phyloP scores from a whole-genome alignment of 2,113 vertebrate species.

The Rhabdornis inornatus region DNA sequence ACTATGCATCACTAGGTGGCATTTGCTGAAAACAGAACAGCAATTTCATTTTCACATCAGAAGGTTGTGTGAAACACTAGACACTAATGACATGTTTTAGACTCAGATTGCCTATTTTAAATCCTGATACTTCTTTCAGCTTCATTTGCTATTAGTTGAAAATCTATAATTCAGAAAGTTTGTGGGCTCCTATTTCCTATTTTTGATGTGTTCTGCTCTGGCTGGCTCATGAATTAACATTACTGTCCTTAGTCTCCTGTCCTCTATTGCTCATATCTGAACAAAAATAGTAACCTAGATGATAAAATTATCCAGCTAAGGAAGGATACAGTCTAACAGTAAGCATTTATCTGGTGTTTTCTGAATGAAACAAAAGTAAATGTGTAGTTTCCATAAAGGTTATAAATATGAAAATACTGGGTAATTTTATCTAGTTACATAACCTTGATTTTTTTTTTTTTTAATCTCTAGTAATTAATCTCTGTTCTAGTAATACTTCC shows the following conservation, averaged over 20 bases:
- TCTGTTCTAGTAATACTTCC: not conserved
- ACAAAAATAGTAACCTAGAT: not conserved
- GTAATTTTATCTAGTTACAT: not conserved
- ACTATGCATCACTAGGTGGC: constrained; percentile 31
- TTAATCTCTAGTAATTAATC: not conserved
- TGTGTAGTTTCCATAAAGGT: not conserved
- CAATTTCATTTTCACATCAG: not conserved
- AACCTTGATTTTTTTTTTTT: not conserved
- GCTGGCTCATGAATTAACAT: not conserved
- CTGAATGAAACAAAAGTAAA: not conserved
- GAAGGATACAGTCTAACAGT: not conserved
- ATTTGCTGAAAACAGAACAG: constrained; percentile 38
- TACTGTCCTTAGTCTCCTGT: not conserved
- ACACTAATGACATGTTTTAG: not conserved
- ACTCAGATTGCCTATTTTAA: not conserved
- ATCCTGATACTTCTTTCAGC: not conserved
- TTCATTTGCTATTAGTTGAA: not conserved
- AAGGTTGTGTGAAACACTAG: not conserved
- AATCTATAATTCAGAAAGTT: not conserved
- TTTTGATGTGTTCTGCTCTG: not conserved
- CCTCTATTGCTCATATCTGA: not conserved
- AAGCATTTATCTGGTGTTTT: not conserved
- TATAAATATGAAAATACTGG: not conserved
- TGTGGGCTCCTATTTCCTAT: not conserved
- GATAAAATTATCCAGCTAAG: not conserved